Conservation (phyloP, 2,113 vertebrate species). For the Perca fluviatilis region DNA sequence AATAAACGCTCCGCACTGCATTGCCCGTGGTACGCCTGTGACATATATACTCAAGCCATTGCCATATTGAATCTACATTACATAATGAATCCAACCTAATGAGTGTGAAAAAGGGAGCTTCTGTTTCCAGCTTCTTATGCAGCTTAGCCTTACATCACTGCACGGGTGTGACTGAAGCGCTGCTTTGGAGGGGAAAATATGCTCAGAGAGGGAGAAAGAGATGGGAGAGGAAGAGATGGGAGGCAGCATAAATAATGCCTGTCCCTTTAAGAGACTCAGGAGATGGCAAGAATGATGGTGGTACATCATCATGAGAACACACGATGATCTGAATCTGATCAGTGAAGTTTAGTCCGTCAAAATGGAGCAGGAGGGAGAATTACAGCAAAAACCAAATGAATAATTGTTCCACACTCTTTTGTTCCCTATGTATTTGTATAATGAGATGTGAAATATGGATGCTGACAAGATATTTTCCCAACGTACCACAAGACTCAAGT, state of each 20-base stretch:
- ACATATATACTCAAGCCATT: constrained; percentile 62
- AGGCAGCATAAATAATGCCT: constrained; percentile 54
- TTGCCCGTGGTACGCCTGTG: constrained; percentile 56
- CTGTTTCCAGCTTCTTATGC: constrained; percentile 42
- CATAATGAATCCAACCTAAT: constrained; percentile 45
- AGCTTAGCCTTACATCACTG: constrained; percentile 49
- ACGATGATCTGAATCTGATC: constrained; percentile 12
- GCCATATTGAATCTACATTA: constrained; percentile 66
- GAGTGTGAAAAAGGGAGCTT: constrained; percentile 27
- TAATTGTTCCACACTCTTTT: neutral
- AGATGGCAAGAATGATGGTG: constrained; percentile 24
- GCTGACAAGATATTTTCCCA: neutral
- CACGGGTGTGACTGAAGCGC: constrained; percentile 45
- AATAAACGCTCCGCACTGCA: constrained; percentile 46
- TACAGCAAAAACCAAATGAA: neutral
- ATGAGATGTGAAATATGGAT: neutral
- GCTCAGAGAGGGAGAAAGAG: constrained; percentile 23
- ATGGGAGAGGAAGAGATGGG: constrained; percentile 25
- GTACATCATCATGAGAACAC: constrained; percentile 4
- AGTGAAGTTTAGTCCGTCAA: constrained; percentile 10
- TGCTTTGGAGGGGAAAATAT: constrained; percentile 62
- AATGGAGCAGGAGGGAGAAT: constrained; percentile 16
- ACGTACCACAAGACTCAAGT: neutral
- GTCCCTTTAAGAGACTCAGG: constrained; percentile 69
- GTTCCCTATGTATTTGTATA: neutral